Conservation (phyloP, 2,113 vertebrate genomes). For the Acrocephalus kingi region DNA sequence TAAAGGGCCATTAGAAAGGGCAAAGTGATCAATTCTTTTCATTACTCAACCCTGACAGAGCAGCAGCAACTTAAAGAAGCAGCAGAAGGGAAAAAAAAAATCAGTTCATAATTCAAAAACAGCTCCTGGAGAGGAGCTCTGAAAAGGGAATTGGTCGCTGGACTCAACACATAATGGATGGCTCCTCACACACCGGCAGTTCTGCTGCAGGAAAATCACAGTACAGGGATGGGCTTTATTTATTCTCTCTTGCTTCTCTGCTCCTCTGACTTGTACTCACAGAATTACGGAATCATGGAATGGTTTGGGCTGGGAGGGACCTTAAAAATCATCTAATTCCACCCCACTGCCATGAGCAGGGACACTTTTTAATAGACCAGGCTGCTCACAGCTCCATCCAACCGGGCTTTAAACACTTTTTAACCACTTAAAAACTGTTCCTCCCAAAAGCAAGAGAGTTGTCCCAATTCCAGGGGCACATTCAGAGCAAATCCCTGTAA, state of each 20-base stretch:
- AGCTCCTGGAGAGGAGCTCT: background rate
- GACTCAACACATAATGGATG: background rate
- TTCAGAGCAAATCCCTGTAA: background rate
- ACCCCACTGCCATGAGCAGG: background rate
- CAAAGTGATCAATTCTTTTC: background rate
- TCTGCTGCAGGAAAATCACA: background rate
- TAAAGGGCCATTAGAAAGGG: background rate
- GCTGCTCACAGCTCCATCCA: background rate
- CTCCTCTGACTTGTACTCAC: background rate
- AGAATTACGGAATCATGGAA: background rate
- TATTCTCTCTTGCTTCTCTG: background rate
- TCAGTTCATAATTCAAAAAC: background rate
- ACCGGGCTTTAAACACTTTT: background rate
- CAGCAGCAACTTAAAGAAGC: background rate
- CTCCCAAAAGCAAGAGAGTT: background rate
- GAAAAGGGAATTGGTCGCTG: background rate
- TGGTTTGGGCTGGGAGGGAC: background rate
- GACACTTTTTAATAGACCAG: background rate
- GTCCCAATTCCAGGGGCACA: background rate
- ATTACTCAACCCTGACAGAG: background rate
- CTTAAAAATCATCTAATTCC: background rate
- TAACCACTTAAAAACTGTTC: background rate
- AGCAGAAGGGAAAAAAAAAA: background rate
- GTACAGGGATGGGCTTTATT: background rate
- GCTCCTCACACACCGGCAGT: background rate